Conservation (phyloP, 1,140 invertebrate genomes). For the Bombus picipes region DNA sequence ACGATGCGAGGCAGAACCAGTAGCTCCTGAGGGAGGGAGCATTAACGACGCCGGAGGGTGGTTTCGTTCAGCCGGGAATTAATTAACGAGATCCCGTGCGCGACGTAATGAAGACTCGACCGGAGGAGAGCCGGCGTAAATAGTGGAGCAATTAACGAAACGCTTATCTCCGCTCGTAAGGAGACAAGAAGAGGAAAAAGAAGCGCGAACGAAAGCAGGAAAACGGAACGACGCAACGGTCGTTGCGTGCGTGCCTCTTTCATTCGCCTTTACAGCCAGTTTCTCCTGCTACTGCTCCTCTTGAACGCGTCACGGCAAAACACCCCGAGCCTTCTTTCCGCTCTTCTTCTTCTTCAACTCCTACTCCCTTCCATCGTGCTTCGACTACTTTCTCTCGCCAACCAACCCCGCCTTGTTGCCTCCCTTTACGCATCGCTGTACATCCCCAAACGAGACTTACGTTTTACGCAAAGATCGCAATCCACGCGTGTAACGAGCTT, state of each 20-base stretch:
- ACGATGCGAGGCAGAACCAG: background rate
- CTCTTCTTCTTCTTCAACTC: background rate
- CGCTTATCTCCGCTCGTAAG: constrained; percentile 36
- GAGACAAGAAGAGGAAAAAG: constrained; percentile 23
- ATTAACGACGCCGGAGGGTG: constrained; percentile 45
- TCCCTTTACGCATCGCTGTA: constrained; percentile 33
- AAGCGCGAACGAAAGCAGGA: background rate
- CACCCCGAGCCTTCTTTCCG: constrained; percentile 5
- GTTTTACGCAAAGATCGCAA: constrained; percentile 62
- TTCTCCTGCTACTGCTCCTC: background rate
- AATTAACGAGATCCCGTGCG: constrained; percentile 59
- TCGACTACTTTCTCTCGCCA: too few relatives aligned
- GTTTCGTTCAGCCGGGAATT: constrained; percentile 54
- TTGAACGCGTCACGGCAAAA: constrained; percentile 16
- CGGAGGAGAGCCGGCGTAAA: constrained; percentile 42
- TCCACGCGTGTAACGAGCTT: constrained; percentile 70
- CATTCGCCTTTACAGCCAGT: constrained; percentile 11
- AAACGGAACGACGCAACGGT: background rate
- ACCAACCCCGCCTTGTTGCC: background rate
- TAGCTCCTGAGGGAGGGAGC: background rate
- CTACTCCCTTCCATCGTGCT: background rate
- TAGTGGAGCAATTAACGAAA: constrained; percentile 59
- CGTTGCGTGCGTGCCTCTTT: constrained; percentile 28
- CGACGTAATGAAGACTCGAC: constrained; percentile 38
- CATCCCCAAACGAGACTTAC: constrained; percentile 34